Percentiles rank a stretch among this genome's conserved stretches.
Conservation (phyloP, 1,140 invertebrate species). For the Samia ricini region DNA sequence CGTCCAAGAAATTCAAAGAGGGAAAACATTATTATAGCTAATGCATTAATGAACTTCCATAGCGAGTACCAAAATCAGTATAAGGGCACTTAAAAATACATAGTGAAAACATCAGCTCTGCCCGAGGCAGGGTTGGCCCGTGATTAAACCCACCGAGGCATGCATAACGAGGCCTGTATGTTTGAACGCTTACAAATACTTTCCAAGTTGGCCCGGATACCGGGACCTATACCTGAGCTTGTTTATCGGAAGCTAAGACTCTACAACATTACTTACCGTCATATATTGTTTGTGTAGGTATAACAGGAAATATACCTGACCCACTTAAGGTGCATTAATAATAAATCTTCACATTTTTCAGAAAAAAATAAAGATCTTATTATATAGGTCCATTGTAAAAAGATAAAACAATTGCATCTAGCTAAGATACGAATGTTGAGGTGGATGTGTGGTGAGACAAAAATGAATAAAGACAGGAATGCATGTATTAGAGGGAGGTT, state of each 20-base stretch:
- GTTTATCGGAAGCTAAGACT: slow-evolving; percentile 52
- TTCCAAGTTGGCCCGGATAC: slow-evolving; percentile 54
- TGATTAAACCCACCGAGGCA: slow-evolving; percentile 72
- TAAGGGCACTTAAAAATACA: slow-evolving; percentile 64
- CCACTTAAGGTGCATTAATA: slow-evolving; percentile 46
- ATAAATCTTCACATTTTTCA: slow-evolving; percentile 34
- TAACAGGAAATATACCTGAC: slow-evolving; percentile 27
- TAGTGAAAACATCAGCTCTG: slow-evolving; percentile 66
- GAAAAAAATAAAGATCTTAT: neutral
- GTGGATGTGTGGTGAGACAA: too few species aligned
- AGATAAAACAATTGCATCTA: too few species aligned
- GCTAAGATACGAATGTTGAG: too few species aligned
- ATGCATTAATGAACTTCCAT: neutral
- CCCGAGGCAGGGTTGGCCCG: slow-evolving; percentile 50
- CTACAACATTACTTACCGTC: slow-evolving; percentile 27
- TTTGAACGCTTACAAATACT: slow-evolving; percentile 69
- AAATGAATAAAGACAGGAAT: too few species aligned
- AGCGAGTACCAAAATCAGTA: neutral
- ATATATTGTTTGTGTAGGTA: slow-evolving; percentile 57
- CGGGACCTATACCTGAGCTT: slow-evolving; percentile 50
- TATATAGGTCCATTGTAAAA: too few species aligned
- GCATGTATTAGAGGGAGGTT: too few species aligned
- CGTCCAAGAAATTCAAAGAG: neutral
- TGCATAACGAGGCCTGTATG: slow-evolving; percentile 66
- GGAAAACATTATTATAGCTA: neutral